Conservation (phyloP, 2,888 invertebrate genomes). For the Drosophila helvetica region DNA sequence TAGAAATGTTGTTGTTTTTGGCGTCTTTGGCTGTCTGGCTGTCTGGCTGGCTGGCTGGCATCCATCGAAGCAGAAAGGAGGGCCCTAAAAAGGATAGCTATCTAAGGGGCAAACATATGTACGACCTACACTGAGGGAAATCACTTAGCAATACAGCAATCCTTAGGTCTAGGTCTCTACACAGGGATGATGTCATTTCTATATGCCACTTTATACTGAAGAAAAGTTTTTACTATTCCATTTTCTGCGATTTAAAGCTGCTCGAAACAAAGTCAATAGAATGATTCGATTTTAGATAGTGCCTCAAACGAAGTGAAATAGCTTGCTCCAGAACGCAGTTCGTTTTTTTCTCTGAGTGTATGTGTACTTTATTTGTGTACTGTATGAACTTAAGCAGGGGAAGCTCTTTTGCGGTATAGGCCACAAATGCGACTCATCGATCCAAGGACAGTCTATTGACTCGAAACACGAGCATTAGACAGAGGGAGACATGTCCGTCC, state of each 20-base stretch:
- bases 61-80: conserved; percentile 2
- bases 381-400: neutral
- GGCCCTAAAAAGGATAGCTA: conserved; percentile 16
- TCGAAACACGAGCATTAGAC: conserved; percentile 6
- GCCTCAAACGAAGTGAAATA: too few relatives aligned
- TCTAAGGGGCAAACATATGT: conserved; percentile 13
- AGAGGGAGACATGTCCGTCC: neutral
- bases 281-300: too few relatives aligned
- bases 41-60: conserved; percentile 7
- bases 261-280: too few relatives aligned
- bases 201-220: too few relatives aligned
- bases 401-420: conserved; percentile 11
- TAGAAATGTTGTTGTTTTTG: conserved; percentile 29
- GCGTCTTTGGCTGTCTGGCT: conserved; percentile 27
- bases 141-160: neutral
- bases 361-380: conserved; percentile 21
- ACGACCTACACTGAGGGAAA: neutral
- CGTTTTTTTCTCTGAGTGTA: neutral
- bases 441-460: conserved; percentile 66
- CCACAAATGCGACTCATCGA: conserved; percentile 68
- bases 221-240: too few relatives aligned
- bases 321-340: neutral
- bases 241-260: too few relatives aligned
- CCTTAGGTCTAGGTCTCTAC: too few relatives aligned
- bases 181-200: neutral